phyloP scores from a whole-genome alignment of 2,797 vertebrate genomes.

The Hypotaenidia philippensis region DNA sequence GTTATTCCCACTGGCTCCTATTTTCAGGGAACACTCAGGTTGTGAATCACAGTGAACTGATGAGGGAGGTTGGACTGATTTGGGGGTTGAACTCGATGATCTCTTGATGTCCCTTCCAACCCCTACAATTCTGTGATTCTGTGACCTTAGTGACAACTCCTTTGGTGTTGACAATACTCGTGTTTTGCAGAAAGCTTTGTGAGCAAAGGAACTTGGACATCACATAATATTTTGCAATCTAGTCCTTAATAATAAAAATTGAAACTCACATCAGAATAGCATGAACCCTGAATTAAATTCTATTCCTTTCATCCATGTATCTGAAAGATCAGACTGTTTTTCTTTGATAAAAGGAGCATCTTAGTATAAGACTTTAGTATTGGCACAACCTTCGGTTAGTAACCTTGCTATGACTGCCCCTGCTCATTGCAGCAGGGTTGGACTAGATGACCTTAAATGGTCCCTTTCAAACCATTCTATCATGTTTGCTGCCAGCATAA shows the following conservation, averaged over 20 bases:
- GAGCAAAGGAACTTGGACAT: neutral
- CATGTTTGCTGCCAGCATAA: neutral
- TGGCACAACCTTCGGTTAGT: neutral
- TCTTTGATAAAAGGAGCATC: neutral
- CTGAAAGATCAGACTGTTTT: neutral
- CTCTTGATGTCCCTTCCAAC: no score
- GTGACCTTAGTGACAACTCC: neutral
- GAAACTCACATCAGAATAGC: neutral
- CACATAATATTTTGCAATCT: neutral
- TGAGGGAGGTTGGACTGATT: neutral
- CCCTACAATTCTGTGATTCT: no score
- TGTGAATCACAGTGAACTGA: neutral
- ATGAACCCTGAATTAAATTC: neutral
- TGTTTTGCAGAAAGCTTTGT: neutral
- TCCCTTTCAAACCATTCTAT: neutral
- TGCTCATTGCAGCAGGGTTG: neutral
- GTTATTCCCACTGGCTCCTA: neutral
- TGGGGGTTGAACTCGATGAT: no score
- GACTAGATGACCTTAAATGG: neutral
- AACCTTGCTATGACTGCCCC: neutral
- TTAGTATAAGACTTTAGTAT: neutral
- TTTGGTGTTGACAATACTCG: neutral
- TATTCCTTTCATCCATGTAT: neutral
- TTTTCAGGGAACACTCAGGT: neutral
- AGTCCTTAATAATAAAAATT: neutral